Evolutionary conservation across 2,113 vertebrate genomes (phyloP), one percentile per base, ranked within the genome.

Genomic region (Oncorhynchus mykiss): DNA sequence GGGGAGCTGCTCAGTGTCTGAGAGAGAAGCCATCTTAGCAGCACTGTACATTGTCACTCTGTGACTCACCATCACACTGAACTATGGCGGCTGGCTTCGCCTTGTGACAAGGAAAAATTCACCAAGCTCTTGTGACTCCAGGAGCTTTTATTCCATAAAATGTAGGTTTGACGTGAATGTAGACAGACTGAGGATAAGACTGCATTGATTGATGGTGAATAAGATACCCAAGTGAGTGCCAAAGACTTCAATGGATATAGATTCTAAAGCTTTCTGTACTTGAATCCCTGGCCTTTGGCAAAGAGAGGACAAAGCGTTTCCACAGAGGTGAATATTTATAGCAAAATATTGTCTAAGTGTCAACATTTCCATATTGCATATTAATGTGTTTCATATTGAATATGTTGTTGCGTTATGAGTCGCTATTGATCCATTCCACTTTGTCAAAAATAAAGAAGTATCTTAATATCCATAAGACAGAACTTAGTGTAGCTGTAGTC

Each of bases 1-100:
- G 51, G 34, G 65, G 45, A 51, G 45, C 70, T 73, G 45, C 25
- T 71, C 75, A 62, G 59, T 62, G 59, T 62, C 73, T 67, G 34
- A 64, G 39, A 45, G 20, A 45, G 74, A 39, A 29, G 25, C 69
- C 45, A 34, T 72, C 29, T 25, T 22, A 27, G n/a, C 9, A 45
- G 39, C 2, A 45, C 39, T 24, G 12, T 71, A 31, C 22, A n/a
- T 70, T 64, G 29, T 31, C 54, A n/a, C 54, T 45, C 31, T n/a
- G 29, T 8, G 25, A 76, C 9, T 62, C 59, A 62, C n/a, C 7
- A 22, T n/a, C 59, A 22, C 3, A 18, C 51, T 54, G 51, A 54
- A 57, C 48, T 62, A 62, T 34, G 24, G 29, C 14, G 3, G 9
- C 34, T 5, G 20, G 62, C 7, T 67, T n/a, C 8, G n/a, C 59